Base-by-base conservation (phyloP, 2,888 invertebrate species). In the Zhengitettix transpicula region DNA sequence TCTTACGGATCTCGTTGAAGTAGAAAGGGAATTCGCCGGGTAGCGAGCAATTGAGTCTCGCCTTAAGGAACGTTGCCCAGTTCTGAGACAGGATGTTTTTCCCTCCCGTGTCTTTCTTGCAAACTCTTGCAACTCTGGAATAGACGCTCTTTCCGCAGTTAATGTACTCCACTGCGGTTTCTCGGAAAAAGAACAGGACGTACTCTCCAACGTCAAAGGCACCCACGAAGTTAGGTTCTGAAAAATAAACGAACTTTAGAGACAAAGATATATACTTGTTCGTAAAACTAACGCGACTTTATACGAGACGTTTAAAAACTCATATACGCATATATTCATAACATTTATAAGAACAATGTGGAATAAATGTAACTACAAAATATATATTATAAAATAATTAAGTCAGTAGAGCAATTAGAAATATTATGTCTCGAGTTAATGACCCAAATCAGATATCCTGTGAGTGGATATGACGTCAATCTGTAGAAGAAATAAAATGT, bases 141-240 rank as follows among this genome's bases (percentile, higher is more conserved):
- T 95, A 98, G 58, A 97, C 89, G 65, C 90, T 93, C 73, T 94
- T 94, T 58, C 95, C 96, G 69, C 95, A 96, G 76, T 94, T 94
- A 72, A 94, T 94, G 75, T 94, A 93, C 74, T 93, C 92, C 55
- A 96, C 90, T 10, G 97, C 96, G 11, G 91, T 91, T 75, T 97
- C 97, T 8, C 97, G 89, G 81, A 96, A 96, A 83, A 98, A 98
- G 82, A 97, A 96, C 70, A 94, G 85, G 28, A 97, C 95, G 74
- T 92, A 88, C 65, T 93, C 89, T 14, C 90, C 94, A 64, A 94
- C 88, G 72, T 95, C 95, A 74, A 92, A 97, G 1, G 95, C 92
- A 17, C 94, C 96, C 61, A 96, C 96, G 74, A 97, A 98, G 76
- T 97, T 93, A n/a, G 97, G 96, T 76, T 96, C 97, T 97, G 82